Evolutionary conservation across 1,140 invertebrate genomes (phyloP), one percentile per base, ranked within the genome.

Genomic region (Pseudomyrmex gracilis): DNA sequence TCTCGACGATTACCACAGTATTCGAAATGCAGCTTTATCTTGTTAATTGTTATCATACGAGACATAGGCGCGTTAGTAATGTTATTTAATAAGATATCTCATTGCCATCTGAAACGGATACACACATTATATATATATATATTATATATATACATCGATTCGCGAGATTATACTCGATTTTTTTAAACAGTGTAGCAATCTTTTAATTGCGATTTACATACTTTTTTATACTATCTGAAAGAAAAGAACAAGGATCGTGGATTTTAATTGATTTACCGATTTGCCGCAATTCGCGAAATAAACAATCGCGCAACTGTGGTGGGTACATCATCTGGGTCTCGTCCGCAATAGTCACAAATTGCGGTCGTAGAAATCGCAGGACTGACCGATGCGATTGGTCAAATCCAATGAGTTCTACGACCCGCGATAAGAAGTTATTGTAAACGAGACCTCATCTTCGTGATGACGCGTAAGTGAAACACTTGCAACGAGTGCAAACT

Each of bases 1-100:
- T 90, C 92, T 85, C 88, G 91, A 92, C 90, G 86, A 92, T 93
- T 93, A 93, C 87, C 90, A 91, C 92, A 94, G 92, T 94, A 94
- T 94, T 94, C 90, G 91, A 92, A 91, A 92, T 90, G 92, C 93
- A 94, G 92, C 93, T 94, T 94, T 94, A 94, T 93, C 90, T 91
- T 90, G 87, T 91, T 92, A 92, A 88, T 89, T 93, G 93, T 89
- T 86, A 85, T 92, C 90, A 90, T 77, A 83, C 89, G 90, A 77
- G 17, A 90, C 83, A 82, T 90, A 87, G 86, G 76, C 78, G 83
- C 77, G 84, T 91, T 90, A 90, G 87, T 90, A 70, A 87, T 84
- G 58, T 89, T 92, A 92, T 92, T 92, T 90, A 91, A 90, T 90
- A 57, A 5, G 7, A 49, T 66, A 83, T 86, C 85, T 64, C 82